These are phyloP conservation scores for Agonum fuliginosum DNA, from an alignment of 2,888 invertebrate genomes.

Conservation along the genomic window DNA sequence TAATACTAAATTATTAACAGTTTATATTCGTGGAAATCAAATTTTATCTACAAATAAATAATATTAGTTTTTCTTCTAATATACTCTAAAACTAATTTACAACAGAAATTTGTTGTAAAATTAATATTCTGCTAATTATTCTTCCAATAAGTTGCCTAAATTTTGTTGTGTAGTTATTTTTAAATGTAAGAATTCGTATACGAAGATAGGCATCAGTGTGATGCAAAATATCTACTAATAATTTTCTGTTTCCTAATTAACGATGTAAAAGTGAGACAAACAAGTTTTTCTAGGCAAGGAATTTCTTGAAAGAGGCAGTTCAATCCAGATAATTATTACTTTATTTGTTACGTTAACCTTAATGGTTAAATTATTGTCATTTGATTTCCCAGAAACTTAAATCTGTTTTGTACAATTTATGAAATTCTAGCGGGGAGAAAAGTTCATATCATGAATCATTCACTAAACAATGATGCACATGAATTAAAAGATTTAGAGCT, in stretches of 20 bases:
- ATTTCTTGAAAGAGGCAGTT: conserved; percentile 29
- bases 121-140: too few relatives aligned
- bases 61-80: too few relatives aligned
- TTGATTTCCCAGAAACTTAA: not conserved
- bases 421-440: conserved; percentile 3
- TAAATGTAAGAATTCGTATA: too few relatives aligned
- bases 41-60: too few relatives aligned
- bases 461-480: not conserved
- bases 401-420: not conserved
- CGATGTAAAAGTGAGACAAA: conserved; percentile 15
- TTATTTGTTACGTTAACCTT: not conserved
- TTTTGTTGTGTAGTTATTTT: too few relatives aligned
- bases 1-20: too few relatives aligned
- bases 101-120: too few relatives aligned
- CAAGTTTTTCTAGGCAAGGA: conserved; percentile 18
- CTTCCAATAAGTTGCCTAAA: too few relatives aligned
- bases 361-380: conserved; percentile 14
- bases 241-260: conserved; percentile 33
- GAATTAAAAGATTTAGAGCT: not conserved
- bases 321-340: conserved; percentile 1
- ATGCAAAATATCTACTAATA: not conserved
- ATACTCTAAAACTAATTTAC: too few relatives aligned
- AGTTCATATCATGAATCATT: conserved; percentile 7
- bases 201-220: not conserved
- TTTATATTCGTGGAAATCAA: too few relatives aligned